These are phyloP conservation scores for Formicarius rufipectus DNA, from an alignment of 2,113 vertebrate species.

Conservation along the genomic window DNA sequence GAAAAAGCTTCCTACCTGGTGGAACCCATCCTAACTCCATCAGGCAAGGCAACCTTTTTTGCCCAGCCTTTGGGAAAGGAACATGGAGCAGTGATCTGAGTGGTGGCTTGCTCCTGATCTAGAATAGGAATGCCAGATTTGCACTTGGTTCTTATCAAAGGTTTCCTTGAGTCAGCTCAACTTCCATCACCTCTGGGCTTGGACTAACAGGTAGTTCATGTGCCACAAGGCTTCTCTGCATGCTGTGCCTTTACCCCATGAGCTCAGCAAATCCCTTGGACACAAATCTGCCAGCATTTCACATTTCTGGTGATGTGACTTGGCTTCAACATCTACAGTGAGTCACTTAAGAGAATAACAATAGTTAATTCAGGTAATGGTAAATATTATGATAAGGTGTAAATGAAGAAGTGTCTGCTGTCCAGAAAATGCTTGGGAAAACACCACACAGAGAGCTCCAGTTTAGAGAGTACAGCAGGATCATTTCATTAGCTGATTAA, in stretches of 20 bases:
- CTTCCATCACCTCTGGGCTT: not conserved
- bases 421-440: not conserved
- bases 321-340: not conserved
- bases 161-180: not conserved
- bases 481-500: not conserved
- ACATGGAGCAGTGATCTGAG: accelerated
- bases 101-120: accelerated
- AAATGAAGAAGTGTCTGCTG: not conserved
- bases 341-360: not conserved
- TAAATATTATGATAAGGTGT: not conserved
- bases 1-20: not conserved
- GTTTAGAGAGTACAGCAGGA: not conserved
- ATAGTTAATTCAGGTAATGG: not conserved
- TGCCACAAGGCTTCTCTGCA: not conserved
- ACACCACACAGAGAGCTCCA: not conserved
- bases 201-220: not conserved
- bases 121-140: not conserved
- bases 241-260: accelerated
- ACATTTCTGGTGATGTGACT: not conserved
- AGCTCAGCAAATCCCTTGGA: not conserved
- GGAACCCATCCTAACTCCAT: not conserved
- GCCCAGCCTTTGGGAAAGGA: not conserved
- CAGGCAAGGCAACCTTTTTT: not conserved
- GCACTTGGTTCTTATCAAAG: not conserved
- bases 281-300: not conserved